Percentiles rank a stretch among this genome's conserved stretches.
Evolutionary conservation across 53 echinoderm and acorn worm genomes (phyloP).

Genomic region (Pentamera pediparva): DNA sequence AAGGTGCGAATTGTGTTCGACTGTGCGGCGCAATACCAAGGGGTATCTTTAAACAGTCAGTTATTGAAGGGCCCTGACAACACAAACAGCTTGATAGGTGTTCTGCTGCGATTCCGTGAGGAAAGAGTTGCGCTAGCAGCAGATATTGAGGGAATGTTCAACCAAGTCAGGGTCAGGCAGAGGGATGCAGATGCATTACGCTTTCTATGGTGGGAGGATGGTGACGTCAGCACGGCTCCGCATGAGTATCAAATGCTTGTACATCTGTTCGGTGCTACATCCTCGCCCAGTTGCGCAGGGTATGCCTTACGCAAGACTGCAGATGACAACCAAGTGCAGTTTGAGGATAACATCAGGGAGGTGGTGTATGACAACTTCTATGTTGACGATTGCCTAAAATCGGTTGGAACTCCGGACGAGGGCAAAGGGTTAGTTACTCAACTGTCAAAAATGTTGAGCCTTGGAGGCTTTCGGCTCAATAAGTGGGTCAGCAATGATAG

Average conservation of each 20-base stretch:
- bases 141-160: conserved; percentile 69
- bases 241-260: conserved; percentile 36
- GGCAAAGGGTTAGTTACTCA: conserved; percentile 22
- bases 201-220: conserved; percentile 63
- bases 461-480: conserved; percentile 52
- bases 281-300: conserved; percentile 49
- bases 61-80: conserved; percentile 58
- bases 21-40: conserved; percentile 35
- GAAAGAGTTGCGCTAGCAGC: conserved; percentile 46
- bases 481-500: conserved; percentile 55
- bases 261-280: conserved; percentile 44
- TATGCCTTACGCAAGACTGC: conserved; percentile 44
- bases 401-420: neutral
- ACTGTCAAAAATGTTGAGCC: conserved; percentile 15
- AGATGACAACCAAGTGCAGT: neutral
- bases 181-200: conserved; percentile 42
- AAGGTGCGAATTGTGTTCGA: neutral
- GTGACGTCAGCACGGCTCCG: conserved; percentile 6
- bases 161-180: conserved; percentile 50
- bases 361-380: neutral
- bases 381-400: neutral
- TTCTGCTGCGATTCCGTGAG: conserved; percentile 43
- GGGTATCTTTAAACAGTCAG: conserved; percentile 39
- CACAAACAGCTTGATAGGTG: conserved; percentile 51
- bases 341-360: neutral